A percentile compares a stretch with the other conserved stretches of the same genome.
Conservation (phyloP, 1,140 invertebrate species). For the Pteromalus puparum region DNA sequence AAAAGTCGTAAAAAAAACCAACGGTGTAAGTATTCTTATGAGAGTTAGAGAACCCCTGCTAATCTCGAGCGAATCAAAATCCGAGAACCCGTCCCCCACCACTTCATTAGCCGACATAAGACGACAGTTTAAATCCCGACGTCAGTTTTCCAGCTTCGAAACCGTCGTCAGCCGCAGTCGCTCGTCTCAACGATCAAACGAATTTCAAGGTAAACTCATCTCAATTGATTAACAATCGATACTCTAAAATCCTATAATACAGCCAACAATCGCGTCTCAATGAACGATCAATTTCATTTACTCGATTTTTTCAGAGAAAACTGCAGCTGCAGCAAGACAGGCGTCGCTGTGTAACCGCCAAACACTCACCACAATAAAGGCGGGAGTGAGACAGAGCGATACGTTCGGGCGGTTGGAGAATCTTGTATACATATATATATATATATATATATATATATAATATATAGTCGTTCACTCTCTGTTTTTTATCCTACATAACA, state of each 20-base stretch:
- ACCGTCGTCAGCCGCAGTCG: neutral
- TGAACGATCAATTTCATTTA: no score
- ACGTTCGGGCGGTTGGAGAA: neutral
- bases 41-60: neutral
- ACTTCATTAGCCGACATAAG: no score
- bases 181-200: neutral
- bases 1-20: no score
- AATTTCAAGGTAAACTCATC: neutral
- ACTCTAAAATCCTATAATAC: neutral
- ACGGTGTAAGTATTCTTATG: no score
- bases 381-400: conserved; percentile 1
- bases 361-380: neutral
- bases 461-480: neutral
- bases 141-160: neutral
- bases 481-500: neutral
- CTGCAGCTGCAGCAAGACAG: neutral
- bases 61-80: neutral
- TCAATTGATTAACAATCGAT: neutral
- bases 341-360: conserved; percentile 30
- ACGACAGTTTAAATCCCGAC: no score
- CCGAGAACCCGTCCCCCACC: neutral
- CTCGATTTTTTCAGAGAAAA: neutral
- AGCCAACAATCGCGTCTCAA: no score
- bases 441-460: neutral
- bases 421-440: neutral